phyloP scores from a whole-genome alignment of 2,888 invertebrate genomes.

The Matsumyia berberina region DNA sequence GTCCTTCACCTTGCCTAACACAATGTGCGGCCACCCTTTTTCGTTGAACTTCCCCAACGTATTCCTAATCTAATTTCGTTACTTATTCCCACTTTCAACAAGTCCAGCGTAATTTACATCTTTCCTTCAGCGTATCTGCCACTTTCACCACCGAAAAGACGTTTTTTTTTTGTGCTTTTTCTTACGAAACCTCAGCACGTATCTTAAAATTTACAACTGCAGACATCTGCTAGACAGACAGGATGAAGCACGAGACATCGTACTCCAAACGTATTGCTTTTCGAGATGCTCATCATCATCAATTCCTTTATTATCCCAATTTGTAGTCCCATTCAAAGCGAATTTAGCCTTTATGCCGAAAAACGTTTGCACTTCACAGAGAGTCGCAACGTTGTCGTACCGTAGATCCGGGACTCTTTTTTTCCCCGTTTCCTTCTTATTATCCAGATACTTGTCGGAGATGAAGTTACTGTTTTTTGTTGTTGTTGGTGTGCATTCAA shows the following conservation, averaged over 20 bases:
- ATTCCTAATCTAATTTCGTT: conserved; percentile 48
- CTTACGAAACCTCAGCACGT: conserved; percentile 56
- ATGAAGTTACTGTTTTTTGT: conserved; percentile 54
- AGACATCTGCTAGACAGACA: conserved; percentile 63
- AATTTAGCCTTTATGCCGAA: conserved; percentile 76
- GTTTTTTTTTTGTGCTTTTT: conserved; percentile 3
- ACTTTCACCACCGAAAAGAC: conserved; percentile 25
- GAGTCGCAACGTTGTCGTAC: conserved; percentile 32
- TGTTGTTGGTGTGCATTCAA: conserved; percentile 49
- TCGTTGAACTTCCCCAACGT: not conserved
- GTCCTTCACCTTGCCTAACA: not conserved
- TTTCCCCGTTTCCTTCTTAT: conserved; percentile 26
- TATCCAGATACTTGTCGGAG: conserved; percentile 38
- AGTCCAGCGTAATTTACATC: conserved; percentile 60
- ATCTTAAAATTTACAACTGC: conserved; percentile 56
- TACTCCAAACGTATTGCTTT: conserved; percentile 14
- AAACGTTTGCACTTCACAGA: conserved; percentile 68
- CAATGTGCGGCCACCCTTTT: not conserved
- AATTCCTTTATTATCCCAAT: conserved; percentile 79
- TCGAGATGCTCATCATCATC: conserved; percentile 73
- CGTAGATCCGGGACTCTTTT: conserved; percentile 10
- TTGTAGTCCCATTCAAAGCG: conserved; percentile 79
- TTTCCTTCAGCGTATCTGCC: conserved; percentile 16
- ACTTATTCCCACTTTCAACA: conserved; percentile 41
- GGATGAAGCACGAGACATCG: conserved; percentile 20